phyloP scores from a whole-genome alignment of 2,797 vertebrate genomes.

The Iguana delicatissima region DNA sequence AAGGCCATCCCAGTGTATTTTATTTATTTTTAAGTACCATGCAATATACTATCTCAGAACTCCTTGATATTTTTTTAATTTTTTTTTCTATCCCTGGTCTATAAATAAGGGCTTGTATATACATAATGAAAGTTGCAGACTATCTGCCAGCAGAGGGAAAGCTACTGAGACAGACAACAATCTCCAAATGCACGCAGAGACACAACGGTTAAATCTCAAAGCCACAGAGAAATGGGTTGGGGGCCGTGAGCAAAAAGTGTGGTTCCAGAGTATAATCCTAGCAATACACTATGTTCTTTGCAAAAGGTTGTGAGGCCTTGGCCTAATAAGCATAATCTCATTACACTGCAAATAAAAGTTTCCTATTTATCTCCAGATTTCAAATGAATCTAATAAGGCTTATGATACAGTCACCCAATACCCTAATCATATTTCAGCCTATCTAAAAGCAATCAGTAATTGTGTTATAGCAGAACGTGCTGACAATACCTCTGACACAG shows the following conservation, averaged over 20 bases:
- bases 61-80: not conserved
- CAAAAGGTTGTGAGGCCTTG: constrained; percentile 87
- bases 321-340: constrained; percentile 94
- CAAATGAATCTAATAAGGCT: constrained; percentile 96
- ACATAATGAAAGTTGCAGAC: not conserved
- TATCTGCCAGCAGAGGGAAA: constrained; percentile 33
- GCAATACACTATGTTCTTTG: constrained; percentile 89
- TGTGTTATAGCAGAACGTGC: constrained; percentile 93
- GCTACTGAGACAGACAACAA: constrained; percentile 56
- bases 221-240: constrained; percentile 69
- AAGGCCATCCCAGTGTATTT: not conserved
- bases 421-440: constrained; percentile 96
- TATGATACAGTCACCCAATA: constrained; percentile 90
- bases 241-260: constrained; percentile 77
- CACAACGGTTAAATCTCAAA: constrained; percentile 75
- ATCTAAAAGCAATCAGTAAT: constrained; percentile 97
- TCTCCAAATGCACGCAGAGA: constrained; percentile 61
- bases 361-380: constrained; percentile 95
- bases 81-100: accelerated
- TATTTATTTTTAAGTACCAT: not conserved
- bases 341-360: constrained; percentile 92
- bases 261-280: constrained; percentile 90
- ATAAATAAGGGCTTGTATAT: constrained; percentile 48
- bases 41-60: constrained; percentile 45
- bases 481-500: constrained; percentile 92